Evolutionary conservation across 1,140 invertebrate species (phyloP), one percentile per base, ranked within the genome.

Genomic region (Maconellicoccus hirsutus): DNA sequence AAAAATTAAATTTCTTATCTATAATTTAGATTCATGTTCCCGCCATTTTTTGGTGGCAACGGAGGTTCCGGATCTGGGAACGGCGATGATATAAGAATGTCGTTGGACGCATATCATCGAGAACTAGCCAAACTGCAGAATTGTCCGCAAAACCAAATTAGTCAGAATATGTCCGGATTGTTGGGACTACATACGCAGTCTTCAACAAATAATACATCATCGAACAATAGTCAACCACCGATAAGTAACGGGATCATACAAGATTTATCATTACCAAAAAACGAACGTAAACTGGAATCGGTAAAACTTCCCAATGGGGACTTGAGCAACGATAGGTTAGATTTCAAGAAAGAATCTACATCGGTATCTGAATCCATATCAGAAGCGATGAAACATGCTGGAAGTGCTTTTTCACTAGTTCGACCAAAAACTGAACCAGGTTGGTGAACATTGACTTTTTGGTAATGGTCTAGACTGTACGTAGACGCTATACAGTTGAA

Each of bases 51-150:
- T 79, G 89, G 78, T 29, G 74, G 74, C 26, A 72, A 73, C 38
- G 73, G 88, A 75, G 84, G 79, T 7, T 73, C 77, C 61, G 81
- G 82, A 39, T 78, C 80, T 69, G 84, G 88, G 73, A 88, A 88
- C 70, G 88, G 86, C 75, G 93, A 96, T 74, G 91, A 93, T 39
- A 91, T 95, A 77, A 85, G 94, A 73, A 82, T 95, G 82, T 91
- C 91, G 0, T 80, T 96, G 14, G 92, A 94, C 75, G 90, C 92
- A n/a, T 94, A 94, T 78, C 92, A 94, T 77, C 85, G 93, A 42
- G 93, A 96, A 79, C 82, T 96, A 8, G 88, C 90, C 76, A 93
- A 94, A 78, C 80, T 96, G 70, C 72, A 72, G 70, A 72, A 72
- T 38, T 72, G 72, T 23, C 72, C 72, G 21, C 69, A 70, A 42